Conservation (phyloP, 2,888 invertebrate genomes). For the Minunthozetes semirufus region DNA sequence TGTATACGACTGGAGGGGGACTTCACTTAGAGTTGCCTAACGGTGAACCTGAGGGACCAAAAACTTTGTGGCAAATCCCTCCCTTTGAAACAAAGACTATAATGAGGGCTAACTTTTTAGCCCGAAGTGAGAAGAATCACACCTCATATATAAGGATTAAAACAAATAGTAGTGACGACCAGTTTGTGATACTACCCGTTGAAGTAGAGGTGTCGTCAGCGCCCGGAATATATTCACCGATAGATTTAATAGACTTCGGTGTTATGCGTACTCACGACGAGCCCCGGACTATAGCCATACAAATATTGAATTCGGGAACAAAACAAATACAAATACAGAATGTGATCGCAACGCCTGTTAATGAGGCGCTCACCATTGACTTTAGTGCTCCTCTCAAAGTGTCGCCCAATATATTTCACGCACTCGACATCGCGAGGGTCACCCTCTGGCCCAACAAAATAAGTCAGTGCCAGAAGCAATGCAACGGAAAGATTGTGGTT, state of each 20-base stretch:
- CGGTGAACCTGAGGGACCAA: constrained; percentile 69
- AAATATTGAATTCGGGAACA: constrained; percentile 62
- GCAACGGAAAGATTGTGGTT: constrained; percentile 52
- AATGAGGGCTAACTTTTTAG: constrained; percentile 74
- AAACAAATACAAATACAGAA: constrained; percentile 58
- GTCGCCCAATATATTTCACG: constrained; percentile 54
- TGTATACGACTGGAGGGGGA: constrained; percentile 70
- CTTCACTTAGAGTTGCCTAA: constrained; percentile 78
- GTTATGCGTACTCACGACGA: constrained; percentile 63
- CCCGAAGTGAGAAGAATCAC: constrained; percentile 68
- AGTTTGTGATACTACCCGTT: constrained; percentile 64
- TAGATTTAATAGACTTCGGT: constrained; percentile 72
- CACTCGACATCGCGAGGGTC: constrained; percentile 31
- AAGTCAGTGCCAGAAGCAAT: constrained; percentile 46
- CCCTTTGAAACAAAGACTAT: constrained; percentile 80
- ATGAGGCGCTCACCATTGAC: constrained; percentile 61
- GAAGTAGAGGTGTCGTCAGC: constrained; percentile 68
- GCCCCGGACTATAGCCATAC: constrained; percentile 58
- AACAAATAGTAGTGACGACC: constrained; percentile 56
- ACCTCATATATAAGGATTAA: constrained; percentile 75
- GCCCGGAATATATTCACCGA: constrained; percentile 68
- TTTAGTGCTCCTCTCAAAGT: constrained; percentile 57
- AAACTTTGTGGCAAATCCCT: constrained; percentile 78
- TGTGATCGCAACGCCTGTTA: constrained; percentile 57
- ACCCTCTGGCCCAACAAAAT: constrained; percentile 35